Evolutionary conservation across 2,113 vertebrate genomes (phyloP), one percentile per base, ranked within the genome.

Genomic region (Rhagologus leucostigma): DNA sequence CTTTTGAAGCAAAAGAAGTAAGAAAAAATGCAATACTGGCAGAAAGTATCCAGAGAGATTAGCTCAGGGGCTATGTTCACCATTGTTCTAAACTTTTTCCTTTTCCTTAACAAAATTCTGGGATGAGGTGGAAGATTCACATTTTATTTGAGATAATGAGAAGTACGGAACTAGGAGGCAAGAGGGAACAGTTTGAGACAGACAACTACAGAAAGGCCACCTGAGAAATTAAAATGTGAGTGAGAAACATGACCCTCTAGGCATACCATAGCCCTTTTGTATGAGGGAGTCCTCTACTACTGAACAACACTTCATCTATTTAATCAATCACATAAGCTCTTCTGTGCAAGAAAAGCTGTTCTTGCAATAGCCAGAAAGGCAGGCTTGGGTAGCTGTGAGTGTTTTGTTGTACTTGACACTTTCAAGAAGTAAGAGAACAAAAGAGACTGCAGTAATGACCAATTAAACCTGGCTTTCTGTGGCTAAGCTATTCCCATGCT

Each of bases 391-490:
- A 78, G 56, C 68, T 88, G 44, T 30, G 37, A 73, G 22, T 0
- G 1, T 67, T 90, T 93, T 95, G 86, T 87, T 93, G 52, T 59
- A 81, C 27, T 11, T 21, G 35, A 52, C 63, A 9, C 71, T 83
- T 69, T 12, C 63, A 88, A 91, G 35, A 19, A 35, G 44, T 70
- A 67, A 41, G 62, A 75, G 67, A 90, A 94, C 78, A 91, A 89
- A 95, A 76, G 62, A 52, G 42, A 7, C 64, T 63, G 24, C 0
- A 13, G 39, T 90, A 94, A 95, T 92, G 69, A 82, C 86, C 92
- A 94, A 84, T 94, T 92, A 93, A 82, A 76, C 46, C 23, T 75
- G 69, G 30, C 41, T 93, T 80, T 87, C 64, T 74, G 64, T 77
- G 56, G 60, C 88, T 89, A 30, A 75, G 60, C 77, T 90, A 65